A percentile compares a stretch with the other conserved stretches of the same genome.
These are phyloP conservation scores for Halocynthia aurantium DNA, from an alignment of 23 tunicate species.

Conservation along the genomic window DNA sequence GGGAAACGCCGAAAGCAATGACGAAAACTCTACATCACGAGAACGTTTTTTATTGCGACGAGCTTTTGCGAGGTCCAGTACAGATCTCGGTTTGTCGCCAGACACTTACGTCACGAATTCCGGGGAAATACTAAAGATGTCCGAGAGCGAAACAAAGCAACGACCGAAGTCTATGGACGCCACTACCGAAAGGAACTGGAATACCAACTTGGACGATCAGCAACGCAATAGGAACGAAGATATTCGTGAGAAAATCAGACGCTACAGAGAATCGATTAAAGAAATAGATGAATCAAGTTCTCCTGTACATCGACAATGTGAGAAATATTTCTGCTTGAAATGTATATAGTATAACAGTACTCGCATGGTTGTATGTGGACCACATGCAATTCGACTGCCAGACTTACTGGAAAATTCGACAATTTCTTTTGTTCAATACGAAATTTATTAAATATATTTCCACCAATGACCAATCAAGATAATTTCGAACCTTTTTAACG, in stretches of 20 bases:
- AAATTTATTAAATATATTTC: too few species aligned
- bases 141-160: too few species aligned
- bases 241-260: conserved; percentile 56
- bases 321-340: too few species aligned
- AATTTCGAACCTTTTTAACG: not conserved
- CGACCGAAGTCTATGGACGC: too few species aligned
- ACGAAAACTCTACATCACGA: not conserved
- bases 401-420: too few species aligned
- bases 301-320: not conserved
- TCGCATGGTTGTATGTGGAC: too few species aligned
- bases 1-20: not conserved
- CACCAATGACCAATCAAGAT: not conserved
- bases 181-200: too few species aligned
- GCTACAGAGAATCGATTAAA: conserved; percentile 53
- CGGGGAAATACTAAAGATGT: not conserved
- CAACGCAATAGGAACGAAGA: conserved; percentile 28
- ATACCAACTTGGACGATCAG: too few species aligned
- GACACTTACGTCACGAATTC: conserved; percentile 4
- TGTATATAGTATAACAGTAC: too few species aligned
- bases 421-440: too few species aligned
- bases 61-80: not conserved
- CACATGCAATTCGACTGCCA: too few species aligned
- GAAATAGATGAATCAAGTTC: conserved; percentile 20
- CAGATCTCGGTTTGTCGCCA: not conserved
- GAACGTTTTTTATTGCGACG: not conserved